phyloP scores from a whole-genome alignment of 2,888 invertebrate species.

The Mesorhabditis spiculigera region DNA sequence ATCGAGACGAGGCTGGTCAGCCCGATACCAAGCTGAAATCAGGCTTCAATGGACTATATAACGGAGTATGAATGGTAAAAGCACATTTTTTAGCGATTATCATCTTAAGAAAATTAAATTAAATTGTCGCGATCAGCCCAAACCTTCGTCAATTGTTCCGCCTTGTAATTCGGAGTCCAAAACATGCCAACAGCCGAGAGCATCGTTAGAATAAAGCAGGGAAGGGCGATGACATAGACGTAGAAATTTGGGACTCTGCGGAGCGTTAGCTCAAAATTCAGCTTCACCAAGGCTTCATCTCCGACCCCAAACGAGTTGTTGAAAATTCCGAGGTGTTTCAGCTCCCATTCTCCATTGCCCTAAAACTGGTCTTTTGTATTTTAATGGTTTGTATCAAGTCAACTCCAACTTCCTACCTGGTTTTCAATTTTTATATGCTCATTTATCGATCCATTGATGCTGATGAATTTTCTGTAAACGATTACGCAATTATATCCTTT shows the following conservation, averaged over 20 bases:
- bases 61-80: too few species aligned
- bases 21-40: neutral
- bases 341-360: neutral
- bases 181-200: constrained; percentile 4
- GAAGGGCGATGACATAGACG: constrained; percentile 2
- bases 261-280: neutral
- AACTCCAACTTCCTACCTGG: too few species aligned
- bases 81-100: too few species aligned
- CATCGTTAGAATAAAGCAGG: neutral
- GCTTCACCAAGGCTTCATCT: neutral
- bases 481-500: too few species aligned
- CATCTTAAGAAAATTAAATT: neutral
- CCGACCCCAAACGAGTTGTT: too few species aligned
- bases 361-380: too few species aligned
- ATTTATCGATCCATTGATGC: too few species aligned
- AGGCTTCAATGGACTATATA: too few species aligned
- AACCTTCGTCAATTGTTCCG: neutral
- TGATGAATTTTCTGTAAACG: too few species aligned
- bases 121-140: too few species aligned
- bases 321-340: neutral
- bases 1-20: neutral
- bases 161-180: neutral
- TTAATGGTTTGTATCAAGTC: too few species aligned
- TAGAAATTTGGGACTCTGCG: neutral
- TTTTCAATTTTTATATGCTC: too few species aligned